phyloP scores from a whole-genome alignment of 2,888 invertebrate genomes.

The Margaritifera margaritifera region DNA sequence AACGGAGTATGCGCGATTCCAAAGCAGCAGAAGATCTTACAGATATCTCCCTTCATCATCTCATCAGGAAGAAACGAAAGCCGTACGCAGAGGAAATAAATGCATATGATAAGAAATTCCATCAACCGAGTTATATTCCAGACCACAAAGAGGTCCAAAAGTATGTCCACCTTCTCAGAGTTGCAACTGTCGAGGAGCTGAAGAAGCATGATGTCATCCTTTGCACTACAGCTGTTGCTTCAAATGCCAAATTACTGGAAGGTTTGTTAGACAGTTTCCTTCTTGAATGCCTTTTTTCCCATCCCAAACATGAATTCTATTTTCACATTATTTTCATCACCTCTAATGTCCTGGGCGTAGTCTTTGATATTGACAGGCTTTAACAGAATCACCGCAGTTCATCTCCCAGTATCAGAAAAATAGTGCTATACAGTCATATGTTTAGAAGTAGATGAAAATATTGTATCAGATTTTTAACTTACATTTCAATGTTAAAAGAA shows the following conservation, averaged over 20 bases:
- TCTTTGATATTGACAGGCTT: no score
- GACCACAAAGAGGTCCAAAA: constrained; percentile 22
- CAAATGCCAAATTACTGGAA: constrained; percentile 31
- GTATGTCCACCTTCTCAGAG: constrained; percentile 30
- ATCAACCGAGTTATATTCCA: constrained; percentile 8
- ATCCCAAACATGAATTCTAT: no score
- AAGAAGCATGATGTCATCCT: constrained; percentile 49
- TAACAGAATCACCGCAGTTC: no score
- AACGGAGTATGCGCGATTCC: constrained; percentile 24
- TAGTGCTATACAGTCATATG: no score
- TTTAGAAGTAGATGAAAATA: no score
- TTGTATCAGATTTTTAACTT: no score
- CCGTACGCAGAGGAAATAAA: constrained; percentile 22
- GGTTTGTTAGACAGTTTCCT: background rate
- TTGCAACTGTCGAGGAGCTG: constrained; percentile 42
- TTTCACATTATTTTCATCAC: no score
- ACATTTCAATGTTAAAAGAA: no score
- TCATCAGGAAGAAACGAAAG: constrained; percentile 38
- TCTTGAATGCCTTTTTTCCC: no score
- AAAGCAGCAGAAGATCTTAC: constrained; percentile 29
- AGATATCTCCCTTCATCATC: constrained; percentile 41
- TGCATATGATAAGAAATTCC: constrained; percentile 27
- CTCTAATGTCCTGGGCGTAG: no score
- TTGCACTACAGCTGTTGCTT: constrained; percentile 54
- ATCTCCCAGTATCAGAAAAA: no score